These are phyloP conservation scores for Altica lythri DNA, from an alignment of 2,888 invertebrate genomes.

Conservation along the genomic window DNA sequence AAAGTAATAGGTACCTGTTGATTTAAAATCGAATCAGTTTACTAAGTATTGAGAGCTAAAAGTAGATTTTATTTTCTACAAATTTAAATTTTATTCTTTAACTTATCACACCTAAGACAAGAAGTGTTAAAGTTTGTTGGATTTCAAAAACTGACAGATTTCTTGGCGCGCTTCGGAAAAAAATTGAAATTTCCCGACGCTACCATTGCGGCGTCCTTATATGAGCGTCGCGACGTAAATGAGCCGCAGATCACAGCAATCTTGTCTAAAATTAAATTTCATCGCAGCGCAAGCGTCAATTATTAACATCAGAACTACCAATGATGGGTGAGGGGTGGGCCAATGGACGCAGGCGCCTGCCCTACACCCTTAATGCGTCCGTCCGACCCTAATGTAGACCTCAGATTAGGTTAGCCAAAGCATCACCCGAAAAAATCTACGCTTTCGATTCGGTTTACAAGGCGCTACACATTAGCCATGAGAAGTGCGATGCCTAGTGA, in stretches of 20 bases:
- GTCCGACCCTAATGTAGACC: conserved; percentile 54
- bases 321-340: conserved; percentile 45
- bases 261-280: conserved; percentile 42
- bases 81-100: no score
- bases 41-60: no score
- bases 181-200: not conserved
- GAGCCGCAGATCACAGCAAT: conserved; percentile 37
- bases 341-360: conserved; percentile 47
- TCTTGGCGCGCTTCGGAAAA: no score
- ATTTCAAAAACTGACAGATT: no score
- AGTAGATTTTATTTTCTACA: no score
- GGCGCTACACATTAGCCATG: conserved; percentile 25
- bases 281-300: conserved; percentile 44
- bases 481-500: conserved; percentile 16
- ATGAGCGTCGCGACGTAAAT: conserved; percentile 20
- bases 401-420: conserved; percentile 53
- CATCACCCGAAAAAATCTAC: conserved; percentile 50
- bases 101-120: no score
- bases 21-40: no score
- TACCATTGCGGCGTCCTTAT: not conserved
- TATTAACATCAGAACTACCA: conserved; percentile 41
- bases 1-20: no score
- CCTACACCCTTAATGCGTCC: conserved; percentile 53
- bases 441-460: conserved; percentile 25
- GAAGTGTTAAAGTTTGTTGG: no score